Evolutionary conservation across 2,888 invertebrate species (phyloP).

Genomic region (Stenoptilia bipunctidactyla): DNA sequence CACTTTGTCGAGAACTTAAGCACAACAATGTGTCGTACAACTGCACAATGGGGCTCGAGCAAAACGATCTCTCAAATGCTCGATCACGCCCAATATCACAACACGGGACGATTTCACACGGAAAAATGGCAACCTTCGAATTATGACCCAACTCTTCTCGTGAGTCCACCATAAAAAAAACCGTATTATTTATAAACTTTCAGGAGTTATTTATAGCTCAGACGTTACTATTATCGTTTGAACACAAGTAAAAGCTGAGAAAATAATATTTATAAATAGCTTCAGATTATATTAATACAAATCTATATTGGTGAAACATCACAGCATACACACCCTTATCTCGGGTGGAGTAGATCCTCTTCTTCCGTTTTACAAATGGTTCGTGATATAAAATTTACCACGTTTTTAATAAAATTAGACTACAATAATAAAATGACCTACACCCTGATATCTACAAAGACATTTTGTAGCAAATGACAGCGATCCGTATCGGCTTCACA

Average conservation of each 20-base stretch:
- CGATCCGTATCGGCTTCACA: slow-evolving; percentile 69
- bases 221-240: slow-evolving; percentile 70
- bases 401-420: slow-evolving; percentile 50
- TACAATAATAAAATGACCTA: slow-evolving; percentile 63
- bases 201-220: slow-evolving; percentile 67
- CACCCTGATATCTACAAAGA: slow-evolving; percentile 71
- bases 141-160: slow-evolving; percentile 49
- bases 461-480: slow-evolving; percentile 68
- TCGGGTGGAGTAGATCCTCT: slow-evolving; percentile 63
- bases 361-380: slow-evolving; percentile 49
- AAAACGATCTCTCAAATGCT: slow-evolving; percentile 20
- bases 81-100: slow-evolving; percentile 57
- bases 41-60: slow-evolving; percentile 18
- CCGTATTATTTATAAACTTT: slow-evolving; percentile 70
- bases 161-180: slow-evolving; percentile 54
- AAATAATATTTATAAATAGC: slow-evolving; percentile 73
- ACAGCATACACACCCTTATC: slow-evolving; percentile 68
- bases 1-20: not conserved
- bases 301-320: slow-evolving; percentile 61
- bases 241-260: slow-evolving; percentile 71
- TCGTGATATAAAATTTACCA: slow-evolving; percentile 54
- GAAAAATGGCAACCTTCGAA: slow-evolving; percentile 68
- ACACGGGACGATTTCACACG: slow-evolving; percentile 51
- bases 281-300: slow-evolving; percentile 71
- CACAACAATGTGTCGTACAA: slow-evolving; percentile 12